Conservation (phyloP, 2,113 vertebrate genomes). For the Megaleporinus macrocephalus region DNA sequence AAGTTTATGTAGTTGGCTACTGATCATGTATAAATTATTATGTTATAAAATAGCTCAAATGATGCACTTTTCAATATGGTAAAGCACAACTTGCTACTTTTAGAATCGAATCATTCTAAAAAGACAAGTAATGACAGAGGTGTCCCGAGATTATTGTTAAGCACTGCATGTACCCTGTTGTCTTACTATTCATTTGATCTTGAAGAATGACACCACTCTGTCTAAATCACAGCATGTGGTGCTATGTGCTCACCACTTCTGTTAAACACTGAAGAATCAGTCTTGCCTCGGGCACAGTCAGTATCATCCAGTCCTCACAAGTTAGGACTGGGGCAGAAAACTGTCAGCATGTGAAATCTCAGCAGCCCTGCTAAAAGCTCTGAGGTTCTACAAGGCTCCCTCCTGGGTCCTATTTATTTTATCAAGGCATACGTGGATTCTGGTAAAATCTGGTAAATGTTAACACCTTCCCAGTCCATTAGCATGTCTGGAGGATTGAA, state of each 20-base stretch:
- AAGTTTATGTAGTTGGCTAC: too few relatives aligned
- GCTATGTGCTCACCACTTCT: not conserved
- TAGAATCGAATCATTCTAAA: too few relatives aligned
- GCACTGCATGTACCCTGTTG: not conserved
- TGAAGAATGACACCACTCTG: not conserved
- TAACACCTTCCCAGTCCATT: not conserved
- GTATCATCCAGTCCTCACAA: not conserved
- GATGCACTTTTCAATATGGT: too few relatives aligned
- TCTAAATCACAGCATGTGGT: slow-evolving; percentile 1
- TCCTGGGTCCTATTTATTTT: slow-evolving; percentile 44
- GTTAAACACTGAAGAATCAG: not conserved
- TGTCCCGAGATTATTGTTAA: too few relatives aligned
- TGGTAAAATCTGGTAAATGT: slow-evolving; percentile 27
- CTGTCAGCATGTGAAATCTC: not conserved
- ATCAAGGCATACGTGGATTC: slow-evolving; percentile 41
- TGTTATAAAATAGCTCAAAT: too few relatives aligned
- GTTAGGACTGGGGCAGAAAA: not conserved
- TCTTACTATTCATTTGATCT: not conserved
- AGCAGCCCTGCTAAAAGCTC: not conserved
- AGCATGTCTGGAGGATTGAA: not conserved
- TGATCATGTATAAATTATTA: too few relatives aligned
- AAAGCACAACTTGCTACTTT: too few relatives aligned
- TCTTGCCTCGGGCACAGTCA: not conserved
- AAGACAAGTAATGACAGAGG: too few relatives aligned
- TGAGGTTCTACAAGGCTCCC: not conserved